Evolutionary conservation across 1,140 invertebrate species (phyloP), one percentile per base, ranked within the genome.

Genomic region (Liolophura sinensis): DNA sequence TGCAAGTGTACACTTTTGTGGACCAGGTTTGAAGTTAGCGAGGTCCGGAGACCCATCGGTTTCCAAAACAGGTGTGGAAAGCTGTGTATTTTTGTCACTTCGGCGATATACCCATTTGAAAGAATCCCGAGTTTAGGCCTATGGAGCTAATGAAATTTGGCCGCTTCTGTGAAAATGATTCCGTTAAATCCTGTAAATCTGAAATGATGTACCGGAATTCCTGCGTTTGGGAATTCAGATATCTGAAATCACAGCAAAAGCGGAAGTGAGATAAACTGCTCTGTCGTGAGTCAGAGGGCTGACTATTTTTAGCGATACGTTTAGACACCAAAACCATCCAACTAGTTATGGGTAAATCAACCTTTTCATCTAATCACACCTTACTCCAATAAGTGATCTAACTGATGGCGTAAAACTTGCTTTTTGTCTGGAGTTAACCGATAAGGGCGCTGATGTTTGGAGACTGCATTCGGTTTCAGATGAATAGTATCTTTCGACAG

Each of bases 281-380:
- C 16, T 58, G 55, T 25, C 63, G 62, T 4, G 63, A 49, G 20
- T 22, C 18, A n/a, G 12, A 47, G 15, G 14, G 12, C 16, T n/a
- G 25, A 1, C 48, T 54, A 1, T 16, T 11, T 48, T 27, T 57
- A 4, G 55, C 51, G 15, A 46, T 51, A 22, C 60, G 62, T 40
- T 58, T 58, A 22, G 54, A 15, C 40, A 68, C 56, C 31, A 64
- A 27, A 0, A 68, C 67, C 4, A 60, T 59, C 16, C 55, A 62
- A 47, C 67, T 68, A 14, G 67, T 64, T 15, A 68, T 68, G 6
- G 62, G 67, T 22, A 64, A 27, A 25, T 60, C 58, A 5, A 64
- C 67, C 9, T n/a, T 22, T 40, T 31, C 49, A 6, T 0, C 5
- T 31, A 68, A 64, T 63, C n/a, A 68, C 64, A 20, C 62, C 67